Base-by-base conservation (phyloP, 2,797 vertebrate species). In the Eulemur mongoz region DNA sequence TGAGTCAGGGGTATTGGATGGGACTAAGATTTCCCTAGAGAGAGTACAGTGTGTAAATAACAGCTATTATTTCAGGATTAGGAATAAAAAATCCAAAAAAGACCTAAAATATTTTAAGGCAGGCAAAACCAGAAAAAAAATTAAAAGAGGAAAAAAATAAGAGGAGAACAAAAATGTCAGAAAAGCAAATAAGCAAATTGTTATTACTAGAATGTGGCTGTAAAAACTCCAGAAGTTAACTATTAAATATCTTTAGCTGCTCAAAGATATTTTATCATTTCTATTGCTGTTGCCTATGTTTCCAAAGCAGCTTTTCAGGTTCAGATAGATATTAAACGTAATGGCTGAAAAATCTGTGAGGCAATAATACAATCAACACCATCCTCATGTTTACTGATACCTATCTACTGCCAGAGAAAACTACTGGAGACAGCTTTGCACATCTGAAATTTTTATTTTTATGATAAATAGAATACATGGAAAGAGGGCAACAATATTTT, bases 361-460 rank as follows among this genome's bases (percentile, higher is more conserved):
- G 80, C 96, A 72, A 25, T 7, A 73, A 72, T 54, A 81, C 61
- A 92, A 50, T 91, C 32, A 59, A 45, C 43, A 52, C 0, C 48
- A 38, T 82, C 0, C 2, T 83, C 5, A 3, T 65, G 17, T 40
- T 73, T 43, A 59, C 20, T 78, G 48, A 94, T 81, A 63, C n/a
- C 22, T 86, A 7, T 50, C 25, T 78, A 40, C 25, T 48, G 30
- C 40, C 4, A 79, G 65, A 69, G 76, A 98, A 87, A 97, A 91
- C 32, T n/a, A 18, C 73, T 73, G 45, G n/a, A 7, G 3, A 93
- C 50, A 93, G 8, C 35, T 91, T 45, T 92, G 2, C 15, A 88
- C 65, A 85, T 67, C 38, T 9, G 18, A 96, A 96, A 83, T 95
- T 94, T 95, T 20, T 61, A 72, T 93, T 96, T 95, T 97, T 96